Conservation (phyloP, 1,140 invertebrate species). For the Drosophila subobscura region DNA sequence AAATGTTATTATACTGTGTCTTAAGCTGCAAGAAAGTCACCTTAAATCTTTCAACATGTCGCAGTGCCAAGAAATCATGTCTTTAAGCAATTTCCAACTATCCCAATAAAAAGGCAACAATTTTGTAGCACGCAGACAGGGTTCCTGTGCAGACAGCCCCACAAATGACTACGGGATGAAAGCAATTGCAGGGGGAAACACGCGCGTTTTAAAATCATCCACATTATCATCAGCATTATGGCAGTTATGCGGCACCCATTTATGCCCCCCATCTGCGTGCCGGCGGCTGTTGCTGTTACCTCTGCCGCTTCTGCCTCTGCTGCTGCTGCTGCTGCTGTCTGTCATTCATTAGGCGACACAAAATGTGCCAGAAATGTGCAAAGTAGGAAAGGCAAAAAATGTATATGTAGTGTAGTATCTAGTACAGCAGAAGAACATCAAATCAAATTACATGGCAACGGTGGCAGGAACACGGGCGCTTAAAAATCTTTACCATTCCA, state of each 20-base stretch:
- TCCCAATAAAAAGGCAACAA: constrained; percentile 32
- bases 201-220: constrained; percentile 79
- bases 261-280: constrained; percentile 20
- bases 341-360: constrained; percentile 73
- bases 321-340: constrained; percentile 51
- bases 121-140: constrained; percentile 29
- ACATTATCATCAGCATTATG: constrained; percentile 81
- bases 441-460: constrained; percentile 76
- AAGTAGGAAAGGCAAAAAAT: constrained; percentile 37
- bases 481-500: constrained; percentile 49
- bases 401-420: constrained; percentile 36
- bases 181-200: constrained; percentile 73
- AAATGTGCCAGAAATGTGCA: constrained; percentile 67
- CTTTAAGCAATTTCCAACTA: constrained; percentile 1
- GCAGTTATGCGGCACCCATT: constrained; percentile 63
- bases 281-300: constrained; percentile 50
- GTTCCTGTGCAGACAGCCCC: constrained; percentile 10
- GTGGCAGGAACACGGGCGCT: constrained; percentile 49
- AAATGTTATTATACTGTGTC: no score
- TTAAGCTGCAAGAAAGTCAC: no score
- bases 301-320: constrained; percentile 42
- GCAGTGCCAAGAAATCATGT: no score
- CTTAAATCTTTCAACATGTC: no score
- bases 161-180: constrained; percentile 74
- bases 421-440: constrained; percentile 57